Base-by-base conservation (phyloP, 2,888 invertebrate genomes). In the Zelleria hepariella region DNA sequence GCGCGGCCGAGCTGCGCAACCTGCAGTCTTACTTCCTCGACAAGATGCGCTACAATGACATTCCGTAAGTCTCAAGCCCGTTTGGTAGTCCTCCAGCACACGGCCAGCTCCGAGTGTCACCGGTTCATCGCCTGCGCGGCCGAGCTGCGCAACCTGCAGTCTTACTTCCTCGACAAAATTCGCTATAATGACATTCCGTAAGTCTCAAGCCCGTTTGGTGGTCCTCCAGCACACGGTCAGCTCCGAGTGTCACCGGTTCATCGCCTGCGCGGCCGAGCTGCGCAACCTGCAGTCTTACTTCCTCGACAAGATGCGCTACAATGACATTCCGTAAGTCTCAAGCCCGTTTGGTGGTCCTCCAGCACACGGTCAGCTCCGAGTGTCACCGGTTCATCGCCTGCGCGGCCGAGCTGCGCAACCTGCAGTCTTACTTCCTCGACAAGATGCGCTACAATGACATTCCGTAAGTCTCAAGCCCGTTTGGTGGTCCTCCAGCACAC, bases 211-310 rank as follows among this genome's bases (percentile, higher is more conserved):
- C n/a, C 71, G 74, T 58, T 67, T 86, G 18, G 83, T 86, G 1
- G 64, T 86, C 8, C 68, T 87, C 7, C 78, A 84, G 57, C 85
- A 87, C 65, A 78, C 82, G 0, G 84, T 76, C 48, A 73, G 78
- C 61, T 18, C 69, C 0, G 74, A 75, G 57, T 87, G 87, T 63
- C 32, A 64, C 25, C 59, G 62, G 1, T 84, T 83, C 66, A 61
- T 63, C 2, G 63, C 67, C 25, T 87, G 87, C 62, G 82, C 82
- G 0, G 78, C 81, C 0, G 76, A 78, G 59, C 48, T 87, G 47
- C 68, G 82, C 1, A 77, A 66, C 54, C 47, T 86, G 1, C 86
- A 86, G 65, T 4, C 27, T 1, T 77, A 73, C 62, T 81, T 62
- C 62, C 32, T 74, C 4, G 56, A 59, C 0, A 20, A 53, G 0